Evolutionary conservation across 2,113 vertebrate species (phyloP), one percentile per base, ranked within the genome.

Genomic region (Aix galericulata): DNA sequence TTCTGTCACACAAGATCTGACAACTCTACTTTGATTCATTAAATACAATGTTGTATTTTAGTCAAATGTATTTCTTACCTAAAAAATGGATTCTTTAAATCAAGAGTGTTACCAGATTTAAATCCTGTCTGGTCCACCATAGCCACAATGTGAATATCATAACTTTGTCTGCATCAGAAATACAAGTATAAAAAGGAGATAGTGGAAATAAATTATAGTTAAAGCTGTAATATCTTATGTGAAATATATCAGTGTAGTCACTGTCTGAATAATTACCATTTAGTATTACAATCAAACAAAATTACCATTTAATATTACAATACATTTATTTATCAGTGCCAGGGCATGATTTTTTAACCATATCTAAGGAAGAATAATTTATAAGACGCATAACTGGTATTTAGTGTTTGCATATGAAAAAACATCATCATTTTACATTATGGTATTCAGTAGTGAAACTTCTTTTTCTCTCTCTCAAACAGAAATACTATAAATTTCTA

Each of bases 51-150:
- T 36, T 55, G 0, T 59, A 17, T 72, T 55, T 82, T 44, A 91
- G 26, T 53, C 23, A 81, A 89, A 62, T 94, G 10, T 8, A 53
- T 81, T 77, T 94, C 97, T 97, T 97, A 98, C 98, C 97, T 98
- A 92, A 98, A 98, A 96, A 98, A 98, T 23, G 93, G 97, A 79
- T 98, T 98, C 95, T 99, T 99, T 88, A 98, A 98, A 91, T 98
- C 96, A 71, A 98, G 96, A 32, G 80, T 90, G 84, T 98, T 99
- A 84, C 96, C 97, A 76, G 98, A 99, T 92, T 94, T 98, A 95
- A 98, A 98, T 69, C 98, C 98, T 29, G 97, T 98, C 83, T 99
- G 97, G 74, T 99, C 98, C 26, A 98, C 97, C 26, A 97, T 95
- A 15, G 97, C 98, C 76, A 97, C 96, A 71, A 98, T 98, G 83